phyloP scores from a whole-genome alignment of 2,113 vertebrate genomes.

The Coracopsis vasa region DNA sequence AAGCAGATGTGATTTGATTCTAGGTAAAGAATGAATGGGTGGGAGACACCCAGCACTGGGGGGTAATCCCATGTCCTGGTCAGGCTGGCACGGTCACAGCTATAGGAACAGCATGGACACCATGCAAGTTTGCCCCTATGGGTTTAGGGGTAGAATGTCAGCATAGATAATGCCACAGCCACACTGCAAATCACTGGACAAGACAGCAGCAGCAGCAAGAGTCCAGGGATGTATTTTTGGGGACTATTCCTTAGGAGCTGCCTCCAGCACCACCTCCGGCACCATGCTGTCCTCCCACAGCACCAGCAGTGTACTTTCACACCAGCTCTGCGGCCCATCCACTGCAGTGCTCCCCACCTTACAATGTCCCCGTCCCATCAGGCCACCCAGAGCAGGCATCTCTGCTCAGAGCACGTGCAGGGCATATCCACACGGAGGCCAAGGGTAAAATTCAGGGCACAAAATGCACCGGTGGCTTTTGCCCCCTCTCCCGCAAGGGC shows the following conservation, averaged over 20 bases:
- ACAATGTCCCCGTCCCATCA: fast-evolving
- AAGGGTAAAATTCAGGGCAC: background rate
- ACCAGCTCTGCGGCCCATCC: background rate
- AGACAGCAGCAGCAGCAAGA: background rate
- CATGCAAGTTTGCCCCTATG: fast-evolving
- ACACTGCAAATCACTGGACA: background rate
- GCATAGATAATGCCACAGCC: background rate
- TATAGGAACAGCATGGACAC: background rate
- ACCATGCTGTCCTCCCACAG: background rate
- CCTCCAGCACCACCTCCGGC: background rate
- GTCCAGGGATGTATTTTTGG: background rate
- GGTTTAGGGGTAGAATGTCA: background rate
- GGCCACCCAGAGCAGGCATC: background rate
- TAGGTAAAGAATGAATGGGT: background rate
- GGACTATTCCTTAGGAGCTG: background rate
- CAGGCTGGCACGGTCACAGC: background rate
- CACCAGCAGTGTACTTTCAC: background rate
- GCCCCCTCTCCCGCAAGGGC: background rate
- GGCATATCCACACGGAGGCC: background rate
- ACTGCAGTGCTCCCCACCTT: background rate
- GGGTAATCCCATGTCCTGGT: fast-evolving
- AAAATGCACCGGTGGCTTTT: background rate
- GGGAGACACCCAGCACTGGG: background rate
- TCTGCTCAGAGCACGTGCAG: fast-evolving
- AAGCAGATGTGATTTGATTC: background rate